Base-by-base conservation (phyloP, 1,140 invertebrate species). In the Tetramorium alpestre region DNA sequence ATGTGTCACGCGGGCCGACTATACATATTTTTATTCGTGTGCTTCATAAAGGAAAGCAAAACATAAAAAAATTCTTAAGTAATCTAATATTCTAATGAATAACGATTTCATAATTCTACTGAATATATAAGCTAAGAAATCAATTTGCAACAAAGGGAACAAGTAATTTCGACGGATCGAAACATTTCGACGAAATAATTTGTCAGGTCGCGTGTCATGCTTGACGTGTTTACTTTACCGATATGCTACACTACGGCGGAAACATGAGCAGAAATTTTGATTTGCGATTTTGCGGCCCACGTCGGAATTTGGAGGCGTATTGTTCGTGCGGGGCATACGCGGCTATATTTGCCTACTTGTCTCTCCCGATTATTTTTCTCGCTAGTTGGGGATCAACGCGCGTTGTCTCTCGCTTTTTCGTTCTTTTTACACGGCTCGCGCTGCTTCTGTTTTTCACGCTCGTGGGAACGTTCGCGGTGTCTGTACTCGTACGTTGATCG, bases 161-260 rank as follows among this genome's bases (percentile, higher is more conserved):
- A 6, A 28, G 22, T n/a, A 25, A 77, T 62, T 25, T 22, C 33
- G 54, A 76, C 33, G 54, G 38, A 76, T 76, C 75, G 60, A 49
- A 65, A 65, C 28, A n/a, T 54, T 80, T 67, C 44, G 10, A 22
- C 51, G 22, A 18, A 47, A 25, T 51, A 65, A 69, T 72, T 56
- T 72, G 67, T 82, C 51, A 41, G 18, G 22, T 33, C 78, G 10
- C 18, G 33, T 47, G 76, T 78, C 44, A 78, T 3, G 60, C 60
- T 67, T 16, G 58, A 78, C 44, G 18, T 65, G 67, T 72, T 82
- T 82, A 82, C 51, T 28, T 47, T 47, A 10, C n/a, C 38, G 41
- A 16, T 49, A 22, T 13, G 33, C 2, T 18, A 18, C 73, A 47
- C 18, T 28, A 28, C 28, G 33, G 13, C 8, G 62, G 22, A n/a